Evolutionary conservation across 2,888 invertebrate species (phyloP).

Genomic region (Mayetiola destructor): DNA sequence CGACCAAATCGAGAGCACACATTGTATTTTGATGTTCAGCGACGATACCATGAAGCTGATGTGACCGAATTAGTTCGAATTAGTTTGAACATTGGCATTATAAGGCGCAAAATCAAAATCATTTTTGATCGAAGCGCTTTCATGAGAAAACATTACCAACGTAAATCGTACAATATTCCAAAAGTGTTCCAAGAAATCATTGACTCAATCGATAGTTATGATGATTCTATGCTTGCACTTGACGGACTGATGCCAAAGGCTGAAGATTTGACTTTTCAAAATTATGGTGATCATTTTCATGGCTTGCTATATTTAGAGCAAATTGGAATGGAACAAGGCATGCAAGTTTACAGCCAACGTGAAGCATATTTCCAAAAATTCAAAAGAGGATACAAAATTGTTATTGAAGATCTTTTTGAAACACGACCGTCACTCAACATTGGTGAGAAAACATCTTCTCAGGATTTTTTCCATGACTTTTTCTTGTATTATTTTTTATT

Average conservation of each 20-base stretch:
- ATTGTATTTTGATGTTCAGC: too few species aligned
- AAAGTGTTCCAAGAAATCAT: not conserved
- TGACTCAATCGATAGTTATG: not conserved
- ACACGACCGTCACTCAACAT: conserved; percentile 68
- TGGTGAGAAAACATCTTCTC: conserved; percentile 42
- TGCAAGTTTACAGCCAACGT: conserved; percentile 50
- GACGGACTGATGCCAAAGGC: not conserved
- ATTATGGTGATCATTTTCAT: conserved; percentile 58
- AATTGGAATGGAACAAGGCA: conserved; percentile 48
- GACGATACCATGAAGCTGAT: too few species aligned
- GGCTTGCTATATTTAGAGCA: conserved; percentile 68
- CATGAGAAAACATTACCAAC: not conserved
- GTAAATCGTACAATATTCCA: not conserved
- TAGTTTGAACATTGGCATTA: not conserved
- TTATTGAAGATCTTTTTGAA: conserved; percentile 62
- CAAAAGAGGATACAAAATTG: conserved; percentile 62
- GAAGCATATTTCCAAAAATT: conserved; percentile 44
- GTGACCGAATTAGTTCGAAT: not conserved
- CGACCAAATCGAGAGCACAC: too few species aligned
- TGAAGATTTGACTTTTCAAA: too few species aligned
- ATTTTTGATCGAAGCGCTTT: not conserved
- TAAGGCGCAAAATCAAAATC: not conserved
- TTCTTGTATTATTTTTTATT: not conserved
- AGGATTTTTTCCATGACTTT: not conserved
- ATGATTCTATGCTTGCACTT: too few species aligned